Percentiles rank a stretch among this genome's conserved stretches.
These are phyloP conservation scores for Argyresthia goedartella DNA, from an alignment of 2,888 invertebrate genomes.

Conservation along the genomic window DNA sequence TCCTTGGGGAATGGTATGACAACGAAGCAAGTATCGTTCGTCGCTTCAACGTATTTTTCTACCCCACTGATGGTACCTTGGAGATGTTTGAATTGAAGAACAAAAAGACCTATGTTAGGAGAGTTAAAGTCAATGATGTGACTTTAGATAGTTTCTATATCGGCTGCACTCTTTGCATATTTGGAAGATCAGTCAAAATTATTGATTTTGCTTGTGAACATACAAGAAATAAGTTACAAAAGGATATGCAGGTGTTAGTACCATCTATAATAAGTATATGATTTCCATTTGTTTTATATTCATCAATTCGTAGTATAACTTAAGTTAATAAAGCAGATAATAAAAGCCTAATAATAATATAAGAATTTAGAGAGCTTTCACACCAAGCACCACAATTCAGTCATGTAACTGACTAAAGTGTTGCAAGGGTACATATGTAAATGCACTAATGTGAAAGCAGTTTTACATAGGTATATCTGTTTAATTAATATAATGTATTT, in stretches of 20 bases:
- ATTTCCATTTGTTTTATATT: not conserved
- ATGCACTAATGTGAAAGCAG: too few relatives aligned
- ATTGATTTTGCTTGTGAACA: slow-evolving; percentile 78
- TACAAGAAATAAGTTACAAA: slow-evolving; percentile 74
- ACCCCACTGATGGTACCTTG: slow-evolving; percentile 80
- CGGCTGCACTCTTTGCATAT: slow-evolving; percentile 79
- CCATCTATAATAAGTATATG: not conserved
- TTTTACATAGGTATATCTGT: too few relatives aligned
- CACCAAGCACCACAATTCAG: too few relatives aligned
- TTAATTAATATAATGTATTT: too few relatives aligned
- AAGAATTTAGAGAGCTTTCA: too few relatives aligned
- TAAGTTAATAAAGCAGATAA: too few relatives aligned
- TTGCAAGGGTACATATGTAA: too few relatives aligned
- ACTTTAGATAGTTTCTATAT: slow-evolving; percentile 78
- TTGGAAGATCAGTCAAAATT: slow-evolving; percentile 80
- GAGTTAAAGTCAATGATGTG: slow-evolving; percentile 77
- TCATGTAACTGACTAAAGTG: too few relatives aligned
- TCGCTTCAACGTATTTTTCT: slow-evolving; percentile 83
- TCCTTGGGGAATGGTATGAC: slow-evolving; percentile 91
- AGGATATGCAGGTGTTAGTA: slow-evolving; percentile 75
- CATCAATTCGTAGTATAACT: not conserved
- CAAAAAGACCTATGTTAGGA: slow-evolving; percentile 75
- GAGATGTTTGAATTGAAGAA: slow-evolving; percentile 82
- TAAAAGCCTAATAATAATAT: too few relatives aligned
- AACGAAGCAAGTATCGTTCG: slow-evolving; percentile 80